A percentile compares a stretch with the other conserved stretches of the same genome.
Evolutionary conservation across 2,888 invertebrate species (phyloP).

Genomic region (Oxycera nigricornis): DNA sequence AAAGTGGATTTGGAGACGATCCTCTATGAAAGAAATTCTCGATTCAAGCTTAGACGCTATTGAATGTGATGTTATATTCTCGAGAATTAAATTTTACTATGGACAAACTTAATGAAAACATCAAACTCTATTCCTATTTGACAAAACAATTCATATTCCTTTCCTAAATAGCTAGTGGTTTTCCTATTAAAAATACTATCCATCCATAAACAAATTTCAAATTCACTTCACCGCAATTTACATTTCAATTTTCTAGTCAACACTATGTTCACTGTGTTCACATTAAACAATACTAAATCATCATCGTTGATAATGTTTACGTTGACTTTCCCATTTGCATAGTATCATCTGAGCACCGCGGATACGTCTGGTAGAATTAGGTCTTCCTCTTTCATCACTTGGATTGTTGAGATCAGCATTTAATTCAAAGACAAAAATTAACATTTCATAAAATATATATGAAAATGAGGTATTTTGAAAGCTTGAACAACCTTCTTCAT

Average conservation of each 20-base stretch:
- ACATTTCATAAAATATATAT: conserved; percentile 24
- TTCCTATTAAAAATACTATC: too few species aligned
- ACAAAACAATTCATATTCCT: background rate
- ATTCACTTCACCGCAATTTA: background rate
- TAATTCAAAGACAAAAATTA: conserved; percentile 6
- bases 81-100: background rate
- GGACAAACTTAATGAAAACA: background rate
- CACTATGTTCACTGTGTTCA: background rate
- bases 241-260: conserved; percentile 4
- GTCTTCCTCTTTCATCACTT: too few species aligned
- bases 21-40: too few species aligned
- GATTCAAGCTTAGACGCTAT: too few species aligned
- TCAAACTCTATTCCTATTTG: background rate
- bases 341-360: background rate
- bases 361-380: too few species aligned
- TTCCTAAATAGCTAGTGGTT: too few species aligned
- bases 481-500: too few species aligned
- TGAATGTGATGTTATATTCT: too few species aligned
- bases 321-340: background rate
- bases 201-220: background rate
- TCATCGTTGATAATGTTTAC: background rate
- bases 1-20: too few species aligned
- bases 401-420: background rate
- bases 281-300: background rate
- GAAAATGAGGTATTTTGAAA: background rate